A percentile compares a stretch with the other conserved stretches of the same genome.
Evolutionary conservation across 2,888 invertebrate genomes (phyloP).

Genomic region (Caenorhabditis sp.): DNA sequence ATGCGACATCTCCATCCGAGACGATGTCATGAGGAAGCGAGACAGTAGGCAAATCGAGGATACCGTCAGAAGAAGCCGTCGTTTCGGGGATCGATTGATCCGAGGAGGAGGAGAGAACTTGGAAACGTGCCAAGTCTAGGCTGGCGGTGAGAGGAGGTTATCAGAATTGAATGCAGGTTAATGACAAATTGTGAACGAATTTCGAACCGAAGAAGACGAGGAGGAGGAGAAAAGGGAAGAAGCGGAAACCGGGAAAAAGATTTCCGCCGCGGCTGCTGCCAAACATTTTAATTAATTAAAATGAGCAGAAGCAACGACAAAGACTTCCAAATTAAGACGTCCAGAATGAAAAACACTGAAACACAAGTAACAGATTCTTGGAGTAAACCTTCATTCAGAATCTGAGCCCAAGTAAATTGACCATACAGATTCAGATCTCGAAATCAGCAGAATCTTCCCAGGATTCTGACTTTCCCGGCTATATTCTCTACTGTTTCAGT

Average conservation of each 20-base stretch:
- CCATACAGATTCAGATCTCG: no score
- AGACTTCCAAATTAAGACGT: not conserved
- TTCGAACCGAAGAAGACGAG: not conserved
- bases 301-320: not conserved
- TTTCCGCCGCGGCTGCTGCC: conserved; percentile 20
- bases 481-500: no score
- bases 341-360: not conserved
- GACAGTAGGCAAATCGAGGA: conserved; percentile 7
- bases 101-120: not conserved
- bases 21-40: conserved; percentile 26
- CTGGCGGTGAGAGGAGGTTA: no score
- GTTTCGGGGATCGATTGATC: conserved; percentile 35
- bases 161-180: conserved; percentile 48
- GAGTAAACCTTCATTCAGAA: no score
- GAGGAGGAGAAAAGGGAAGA: not conserved
- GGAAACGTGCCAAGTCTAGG: conserved; percentile 48
- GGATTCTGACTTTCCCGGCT: no score
- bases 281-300: conserved; percentile 50
- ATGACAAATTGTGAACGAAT: conserved; percentile 5
- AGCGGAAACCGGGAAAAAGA: not conserved
- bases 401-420: not conserved
- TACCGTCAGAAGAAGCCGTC: conserved; percentile 43
- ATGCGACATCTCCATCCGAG: conserved; percentile 34
- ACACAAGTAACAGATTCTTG: no score
- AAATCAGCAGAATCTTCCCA: no score